Conservation (phyloP, 2,797 vertebrate species). For the Hipposideros larvatus region DNA sequence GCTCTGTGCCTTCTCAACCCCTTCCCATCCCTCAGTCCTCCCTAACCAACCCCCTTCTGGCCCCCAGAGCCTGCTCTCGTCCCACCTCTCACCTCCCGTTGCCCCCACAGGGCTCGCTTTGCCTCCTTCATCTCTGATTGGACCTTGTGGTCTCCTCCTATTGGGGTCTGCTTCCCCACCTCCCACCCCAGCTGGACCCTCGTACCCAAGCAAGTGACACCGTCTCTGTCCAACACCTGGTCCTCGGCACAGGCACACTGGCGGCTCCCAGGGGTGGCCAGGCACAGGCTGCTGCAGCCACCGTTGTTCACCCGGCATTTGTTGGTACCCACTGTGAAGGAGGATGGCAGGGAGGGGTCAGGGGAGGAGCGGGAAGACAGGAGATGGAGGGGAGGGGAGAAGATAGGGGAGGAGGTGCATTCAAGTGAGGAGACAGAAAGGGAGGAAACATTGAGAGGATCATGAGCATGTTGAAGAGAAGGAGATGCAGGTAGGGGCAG, state of each 20-base stretch:
- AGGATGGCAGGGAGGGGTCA: too few relatives aligned
- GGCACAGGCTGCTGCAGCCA: slow-evolving; percentile 97
- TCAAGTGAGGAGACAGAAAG: not conserved
- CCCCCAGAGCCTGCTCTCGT: not conserved
- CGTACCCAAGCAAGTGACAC: slow-evolving; percentile 96
- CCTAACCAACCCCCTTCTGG: not conserved
- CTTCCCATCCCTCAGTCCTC: not conserved
- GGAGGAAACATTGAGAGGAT: not conserved
- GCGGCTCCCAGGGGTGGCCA: slow-evolving; percentile 94
- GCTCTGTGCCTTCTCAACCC: not conserved
- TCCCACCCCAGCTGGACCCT: not conserved
- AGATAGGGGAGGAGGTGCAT: not conserved
- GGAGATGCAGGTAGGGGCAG: not conserved
- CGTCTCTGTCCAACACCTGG: slow-evolving; percentile 93
- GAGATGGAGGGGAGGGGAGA: not conserved
- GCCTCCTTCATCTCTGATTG: not conserved
- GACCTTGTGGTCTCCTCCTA: not conserved
- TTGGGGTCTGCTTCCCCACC: not conserved
- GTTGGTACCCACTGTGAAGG: slow-evolving; percentile 91
- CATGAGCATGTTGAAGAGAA: not conserved
- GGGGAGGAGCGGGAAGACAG: not conserved
- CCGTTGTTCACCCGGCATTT: slow-evolving; percentile 95
- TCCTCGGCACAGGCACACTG: slow-evolving; percentile 97
- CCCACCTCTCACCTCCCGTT: not conserved
- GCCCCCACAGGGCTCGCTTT: not conserved